Conservation (phyloP, 2,113 vertebrate species). For the Anarhynchus alexandrinus region DNA sequence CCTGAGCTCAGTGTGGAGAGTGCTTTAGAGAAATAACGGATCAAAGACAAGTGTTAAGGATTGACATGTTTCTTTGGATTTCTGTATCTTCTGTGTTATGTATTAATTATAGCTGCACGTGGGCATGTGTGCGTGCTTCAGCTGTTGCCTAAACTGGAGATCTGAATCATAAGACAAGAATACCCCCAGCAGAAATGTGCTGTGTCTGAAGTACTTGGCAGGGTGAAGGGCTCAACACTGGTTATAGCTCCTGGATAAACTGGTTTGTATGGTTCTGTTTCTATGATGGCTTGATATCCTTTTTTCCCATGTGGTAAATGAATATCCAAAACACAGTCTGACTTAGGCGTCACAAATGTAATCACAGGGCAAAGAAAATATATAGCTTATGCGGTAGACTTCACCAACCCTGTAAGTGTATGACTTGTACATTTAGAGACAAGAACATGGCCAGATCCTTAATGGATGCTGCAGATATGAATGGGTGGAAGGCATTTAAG, state of each 20-base stretch:
- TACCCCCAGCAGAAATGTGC: background rate
- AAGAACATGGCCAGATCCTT: background rate
- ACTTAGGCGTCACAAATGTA: background rate
- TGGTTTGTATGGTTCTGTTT: background rate
- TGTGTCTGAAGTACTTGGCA: background rate
- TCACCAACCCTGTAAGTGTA: background rate
- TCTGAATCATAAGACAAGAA: background rate
- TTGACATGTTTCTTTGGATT: background rate
- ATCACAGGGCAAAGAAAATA: background rate
- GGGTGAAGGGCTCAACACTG: background rate
- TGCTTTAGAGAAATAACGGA: background rate
- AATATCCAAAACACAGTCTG: background rate
- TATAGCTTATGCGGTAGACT: background rate
- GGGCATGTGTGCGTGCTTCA: background rate
- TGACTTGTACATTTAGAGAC: background rate
- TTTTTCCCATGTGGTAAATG: background rate
- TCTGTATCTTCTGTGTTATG: background rate
- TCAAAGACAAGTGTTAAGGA: background rate
- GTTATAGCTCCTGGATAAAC: background rate
- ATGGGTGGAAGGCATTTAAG: background rate
- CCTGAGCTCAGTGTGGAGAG: background rate
- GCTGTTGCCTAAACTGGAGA: background rate
- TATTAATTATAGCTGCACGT: constrained; percentile 24
- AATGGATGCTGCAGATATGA: background rate
- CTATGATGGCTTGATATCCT: background rate